A percentile compares a stretch with the other conserved stretches of the same genome.
Evolutionary conservation across 1,140 invertebrate species (phyloP).

Genomic region (Alviniconcha marisindica): DNA sequence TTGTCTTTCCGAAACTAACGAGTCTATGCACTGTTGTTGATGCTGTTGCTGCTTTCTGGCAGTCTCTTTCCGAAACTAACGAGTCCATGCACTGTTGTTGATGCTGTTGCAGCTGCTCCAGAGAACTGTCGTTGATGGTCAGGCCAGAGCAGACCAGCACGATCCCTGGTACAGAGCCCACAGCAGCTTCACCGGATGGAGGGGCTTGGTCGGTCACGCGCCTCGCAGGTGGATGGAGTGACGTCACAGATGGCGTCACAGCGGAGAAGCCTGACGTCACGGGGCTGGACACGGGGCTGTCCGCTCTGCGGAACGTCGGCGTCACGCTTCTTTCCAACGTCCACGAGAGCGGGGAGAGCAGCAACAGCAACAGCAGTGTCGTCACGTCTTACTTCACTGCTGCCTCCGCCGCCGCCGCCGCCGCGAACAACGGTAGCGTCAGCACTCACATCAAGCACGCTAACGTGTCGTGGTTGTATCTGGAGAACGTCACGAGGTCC

Average conservation of each 20-base stretch:
- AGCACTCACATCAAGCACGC: neutral
- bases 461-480: constrained; percentile 6
- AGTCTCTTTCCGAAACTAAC: no score
- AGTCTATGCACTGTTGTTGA: no score
- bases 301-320: neutral
- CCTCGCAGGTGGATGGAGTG: neutral
- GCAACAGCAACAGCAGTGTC: neutral
- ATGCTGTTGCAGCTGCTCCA: neutral
- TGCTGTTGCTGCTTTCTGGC: neutral
- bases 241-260: constrained; percentile 19
- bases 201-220: neutral
- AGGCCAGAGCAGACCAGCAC: neutral
- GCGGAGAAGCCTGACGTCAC: neutral
- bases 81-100: no score
- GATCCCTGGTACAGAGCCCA: neutral
- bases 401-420: neutral
- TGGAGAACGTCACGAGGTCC: constrained; percentile 2
- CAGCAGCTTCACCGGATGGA: neutral
- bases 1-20: no score
- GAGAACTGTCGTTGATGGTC: constrained; percentile 15
- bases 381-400: neutral
- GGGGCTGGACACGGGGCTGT: neutral
- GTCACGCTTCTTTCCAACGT: neutral
- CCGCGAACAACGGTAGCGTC: neutral
- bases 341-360: neutral